phyloP scores from a whole-genome alignment of 2,797 vertebrate species.

The Odontamblyopus lacepedii region DNA sequence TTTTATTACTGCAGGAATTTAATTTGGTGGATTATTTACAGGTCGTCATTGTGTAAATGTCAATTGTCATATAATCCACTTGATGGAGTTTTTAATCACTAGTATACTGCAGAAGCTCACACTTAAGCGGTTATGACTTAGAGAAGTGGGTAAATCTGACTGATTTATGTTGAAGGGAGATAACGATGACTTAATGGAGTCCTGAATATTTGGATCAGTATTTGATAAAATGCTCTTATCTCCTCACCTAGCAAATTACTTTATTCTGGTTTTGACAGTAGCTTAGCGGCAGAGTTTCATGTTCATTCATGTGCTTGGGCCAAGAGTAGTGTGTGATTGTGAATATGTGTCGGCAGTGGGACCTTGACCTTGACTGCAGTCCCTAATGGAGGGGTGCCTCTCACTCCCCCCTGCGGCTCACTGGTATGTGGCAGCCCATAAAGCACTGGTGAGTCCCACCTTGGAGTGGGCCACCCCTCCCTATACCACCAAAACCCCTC shows the following conservation, averaged over 20 bases:
- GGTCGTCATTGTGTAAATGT: not conserved
- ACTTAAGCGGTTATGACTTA: not conserved
- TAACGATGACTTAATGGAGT: not conserved
- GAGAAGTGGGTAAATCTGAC: not conserved
- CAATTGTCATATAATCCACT: not conserved
- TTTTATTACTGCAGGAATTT: not conserved
- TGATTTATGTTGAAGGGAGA: not conserved
- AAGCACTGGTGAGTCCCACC: constrained; percentile 78
- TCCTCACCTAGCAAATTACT: not conserved
- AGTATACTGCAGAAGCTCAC: not conserved
- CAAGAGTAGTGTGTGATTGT: constrained; percentile 29
- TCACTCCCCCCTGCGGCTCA: constrained; percentile 50
- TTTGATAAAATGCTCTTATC: not conserved
- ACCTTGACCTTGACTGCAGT: constrained; percentile 79
- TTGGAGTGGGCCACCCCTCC: constrained; percentile 67
- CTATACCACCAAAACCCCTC: constrained; percentile 28
- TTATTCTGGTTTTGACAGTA: constrained; percentile 31
- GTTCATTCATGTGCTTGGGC: constrained; percentile 14
- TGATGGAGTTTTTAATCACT: not conserved
- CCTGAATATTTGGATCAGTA: not conserved
- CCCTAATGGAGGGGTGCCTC: constrained; percentile 75
- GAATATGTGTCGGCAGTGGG: constrained; percentile 30
- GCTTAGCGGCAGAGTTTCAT: constrained; percentile 27
- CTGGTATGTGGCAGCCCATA: constrained; percentile 80
- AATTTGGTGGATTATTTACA: not conserved